A percentile compares a stretch with the other conserved stretches of the same genome.
These are phyloP conservation scores for Luperina testacea DNA, from an alignment of 2,888 invertebrate species.

Conservation along the genomic window DNA sequence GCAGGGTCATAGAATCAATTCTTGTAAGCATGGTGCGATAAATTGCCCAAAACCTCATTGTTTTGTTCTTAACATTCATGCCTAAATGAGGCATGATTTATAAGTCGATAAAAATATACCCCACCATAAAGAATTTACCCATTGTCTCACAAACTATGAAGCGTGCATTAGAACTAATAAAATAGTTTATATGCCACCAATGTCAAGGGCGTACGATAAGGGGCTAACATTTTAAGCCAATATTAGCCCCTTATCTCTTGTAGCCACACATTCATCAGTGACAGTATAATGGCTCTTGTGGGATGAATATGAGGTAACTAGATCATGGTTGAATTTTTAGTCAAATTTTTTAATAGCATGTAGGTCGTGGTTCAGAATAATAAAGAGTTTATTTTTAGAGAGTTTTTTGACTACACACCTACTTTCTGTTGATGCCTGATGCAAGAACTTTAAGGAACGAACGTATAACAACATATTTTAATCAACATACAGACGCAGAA, in stretches of 20 bases:
- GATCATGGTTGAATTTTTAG: slow-evolving; percentile 9
- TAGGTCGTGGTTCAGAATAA: background rate
- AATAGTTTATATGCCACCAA: slow-evolving; percentile 35
- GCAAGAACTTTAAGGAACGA: too few relatives aligned
- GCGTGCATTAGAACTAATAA: slow-evolving; percentile 37
- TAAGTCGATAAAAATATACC: slow-evolving; percentile 4
- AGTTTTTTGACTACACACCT: background rate
- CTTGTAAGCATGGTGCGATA: background rate
- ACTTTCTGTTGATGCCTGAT: too few relatives aligned
- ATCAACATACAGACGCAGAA: too few relatives aligned
- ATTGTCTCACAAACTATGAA: slow-evolving; percentile 6
- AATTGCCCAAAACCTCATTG: background rate
- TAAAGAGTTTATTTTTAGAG: background rate
- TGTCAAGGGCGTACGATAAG: slow-evolving; percentile 42
- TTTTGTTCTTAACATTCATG: background rate
- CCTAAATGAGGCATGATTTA: slow-evolving; percentile 7
- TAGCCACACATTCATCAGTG: slow-evolving; percentile 22
- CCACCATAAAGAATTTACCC: background rate
- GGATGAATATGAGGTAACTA: slow-evolving; percentile 19
- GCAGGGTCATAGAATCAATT: background rate
- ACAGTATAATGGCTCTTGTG: background rate
- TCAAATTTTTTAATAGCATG: background rate
- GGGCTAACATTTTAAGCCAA: slow-evolving; percentile 27
- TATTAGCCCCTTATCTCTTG: slow-evolving; percentile 48
- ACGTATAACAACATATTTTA: too few relatives aligned